phyloP scores from a whole-genome alignment of 2,888 invertebrate species.

The Drosophila cracens region DNA sequence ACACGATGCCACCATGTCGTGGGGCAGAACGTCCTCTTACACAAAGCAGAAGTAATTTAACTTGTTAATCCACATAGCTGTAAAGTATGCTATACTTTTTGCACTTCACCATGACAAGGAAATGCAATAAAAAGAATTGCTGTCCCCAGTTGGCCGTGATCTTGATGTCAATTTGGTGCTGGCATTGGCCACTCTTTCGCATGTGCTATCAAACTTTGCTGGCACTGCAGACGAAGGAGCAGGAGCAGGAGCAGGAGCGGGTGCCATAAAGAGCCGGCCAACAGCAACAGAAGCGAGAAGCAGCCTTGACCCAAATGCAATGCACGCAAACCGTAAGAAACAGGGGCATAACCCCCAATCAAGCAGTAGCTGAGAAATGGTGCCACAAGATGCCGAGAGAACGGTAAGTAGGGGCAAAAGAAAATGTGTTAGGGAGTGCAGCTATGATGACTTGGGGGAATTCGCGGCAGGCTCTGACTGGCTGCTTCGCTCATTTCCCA shows the following conservation, averaged over 20 bases:
- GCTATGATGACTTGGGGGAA: slow-evolving; percentile 30
- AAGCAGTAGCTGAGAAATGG: slow-evolving; percentile 6
- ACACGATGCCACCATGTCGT: not conserved
- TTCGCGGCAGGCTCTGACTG: not conserved
- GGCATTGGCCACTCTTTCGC: slow-evolving; percentile 38
- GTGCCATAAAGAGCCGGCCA: not conserved
- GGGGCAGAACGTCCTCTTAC: not conserved
- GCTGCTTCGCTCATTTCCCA: slow-evolving; percentile 24
- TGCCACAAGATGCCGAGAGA: not conserved
- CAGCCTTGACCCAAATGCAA: slow-evolving; percentile 66
- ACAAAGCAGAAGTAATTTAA: slow-evolving; percentile 51
- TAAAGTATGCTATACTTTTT: slow-evolving; percentile 45
- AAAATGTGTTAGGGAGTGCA: slow-evolving; percentile 13
- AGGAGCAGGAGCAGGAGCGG: not conserved
- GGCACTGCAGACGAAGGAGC: not conserved
- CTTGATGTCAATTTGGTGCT: slow-evolving; percentile 71
- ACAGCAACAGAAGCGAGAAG: not conserved
- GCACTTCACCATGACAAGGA: slow-evolving; percentile 39
- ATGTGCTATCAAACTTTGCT: slow-evolving; percentile 36
- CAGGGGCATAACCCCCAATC: slow-evolving; percentile 15
- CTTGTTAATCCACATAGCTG: slow-evolving; percentile 48
- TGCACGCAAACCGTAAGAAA: slow-evolving; percentile 4
- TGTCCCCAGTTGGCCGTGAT: slow-evolving; percentile 60
- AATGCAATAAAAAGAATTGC: slow-evolving; percentile 57
- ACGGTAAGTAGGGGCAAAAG: slow-evolving; percentile 1